Conservation (phyloP, 1,140 invertebrate genomes). For the Drosophila sulfurigaster region DNA sequence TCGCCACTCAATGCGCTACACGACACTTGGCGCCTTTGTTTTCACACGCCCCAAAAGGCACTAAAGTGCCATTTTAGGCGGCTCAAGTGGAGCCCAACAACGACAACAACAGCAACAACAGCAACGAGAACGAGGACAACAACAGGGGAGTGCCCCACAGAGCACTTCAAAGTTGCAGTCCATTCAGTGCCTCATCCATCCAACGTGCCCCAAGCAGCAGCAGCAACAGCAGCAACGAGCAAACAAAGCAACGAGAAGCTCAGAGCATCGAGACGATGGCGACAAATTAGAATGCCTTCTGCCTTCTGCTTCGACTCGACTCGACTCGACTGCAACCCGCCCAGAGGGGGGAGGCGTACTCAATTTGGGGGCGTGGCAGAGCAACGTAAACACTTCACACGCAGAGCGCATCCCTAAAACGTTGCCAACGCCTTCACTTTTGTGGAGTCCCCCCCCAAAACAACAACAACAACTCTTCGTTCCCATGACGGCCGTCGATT, state of each 20-base stretch:
- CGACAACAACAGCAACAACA: constrained; percentile 37
- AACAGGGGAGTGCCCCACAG: constrained; percentile 25
- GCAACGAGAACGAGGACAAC: constrained; percentile 17
- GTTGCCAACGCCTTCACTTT: constrained; percentile 56
- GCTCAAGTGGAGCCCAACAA: constrained; percentile 70
- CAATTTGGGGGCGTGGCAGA: constrained; percentile 52
- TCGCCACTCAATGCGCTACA: constrained; percentile 71
- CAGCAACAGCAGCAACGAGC: not conserved
- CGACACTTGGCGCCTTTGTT: constrained; percentile 81
- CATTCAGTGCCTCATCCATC: not conserved
- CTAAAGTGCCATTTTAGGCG: constrained; percentile 84
- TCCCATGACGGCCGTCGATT: constrained; percentile 77
- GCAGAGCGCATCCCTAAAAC: constrained; percentile 72
- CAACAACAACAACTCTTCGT: constrained; percentile 29
- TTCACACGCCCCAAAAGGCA: constrained; percentile 83
- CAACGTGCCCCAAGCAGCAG: constrained; percentile 17
- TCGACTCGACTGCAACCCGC: constrained; percentile 33
- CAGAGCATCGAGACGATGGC: constrained; percentile 53
- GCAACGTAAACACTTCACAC: constrained; percentile 67
- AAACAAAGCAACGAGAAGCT: constrained; percentile 17
- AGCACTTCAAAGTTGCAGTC: constrained; percentile 74
- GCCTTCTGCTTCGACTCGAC: not conserved
- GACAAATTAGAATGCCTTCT: constrained; percentile 76
- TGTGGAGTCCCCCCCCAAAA: not conserved
- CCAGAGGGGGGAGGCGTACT: not conserved